phyloP scores from a whole-genome alignment of 2,113 vertebrate species.

The Eptesicus fuscus region DNA sequence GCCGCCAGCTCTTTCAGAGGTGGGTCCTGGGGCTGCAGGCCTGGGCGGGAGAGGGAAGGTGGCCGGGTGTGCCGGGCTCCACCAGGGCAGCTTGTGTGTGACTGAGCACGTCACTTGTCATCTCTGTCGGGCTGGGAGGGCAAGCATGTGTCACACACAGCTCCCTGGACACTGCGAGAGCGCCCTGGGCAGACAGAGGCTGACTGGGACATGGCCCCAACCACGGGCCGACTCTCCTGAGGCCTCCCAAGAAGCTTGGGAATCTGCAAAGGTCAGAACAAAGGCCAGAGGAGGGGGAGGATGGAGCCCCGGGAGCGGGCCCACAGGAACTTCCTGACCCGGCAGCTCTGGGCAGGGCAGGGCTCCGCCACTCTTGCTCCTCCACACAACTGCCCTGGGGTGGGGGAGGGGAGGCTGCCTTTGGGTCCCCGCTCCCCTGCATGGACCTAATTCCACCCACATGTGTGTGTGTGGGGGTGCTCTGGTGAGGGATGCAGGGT shows the following conservation, averaged over 20 bases:
- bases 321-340: background rate
- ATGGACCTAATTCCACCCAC: background rate
- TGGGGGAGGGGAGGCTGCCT: too few relatives aligned
- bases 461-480: background rate
- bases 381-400: too few relatives aligned
- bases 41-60: background rate
- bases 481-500: background rate
- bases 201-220: background rate
- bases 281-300: background rate
- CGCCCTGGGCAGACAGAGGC: background rate
- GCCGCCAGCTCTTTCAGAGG: background rate
- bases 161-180: background rate
- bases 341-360: background rate
- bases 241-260: slow-evolving; percentile 45
- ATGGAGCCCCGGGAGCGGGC: background rate
- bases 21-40: background rate
- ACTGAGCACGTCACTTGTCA: background rate
- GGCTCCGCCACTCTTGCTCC: background rate
- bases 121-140: background rate
- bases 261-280: slow-evolving; percentile 46
- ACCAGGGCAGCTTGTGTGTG: background rate
- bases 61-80: background rate
- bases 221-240: background rate
- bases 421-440: background rate
- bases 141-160: background rate